Evolutionary conservation across 2,888 invertebrate species (phyloP).

Genomic region (Phyllotreta striolata): DNA sequence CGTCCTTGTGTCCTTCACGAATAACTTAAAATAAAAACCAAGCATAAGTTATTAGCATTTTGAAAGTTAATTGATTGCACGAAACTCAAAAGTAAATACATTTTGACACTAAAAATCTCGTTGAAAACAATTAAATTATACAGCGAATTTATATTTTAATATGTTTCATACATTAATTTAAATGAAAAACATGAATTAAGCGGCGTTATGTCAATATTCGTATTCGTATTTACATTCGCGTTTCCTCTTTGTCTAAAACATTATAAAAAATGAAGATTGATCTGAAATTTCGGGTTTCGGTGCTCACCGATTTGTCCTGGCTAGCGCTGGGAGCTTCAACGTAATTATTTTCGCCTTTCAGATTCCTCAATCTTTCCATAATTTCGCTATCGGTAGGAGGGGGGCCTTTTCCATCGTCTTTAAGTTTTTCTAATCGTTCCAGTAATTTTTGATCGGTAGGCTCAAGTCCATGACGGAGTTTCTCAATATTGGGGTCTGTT

Average conservation of each 20-base stretch:
- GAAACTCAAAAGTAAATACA: too few relatives aligned
- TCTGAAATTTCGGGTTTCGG: too few relatives aligned
- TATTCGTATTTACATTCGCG: constrained; percentile 1
- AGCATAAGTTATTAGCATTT: too few relatives aligned
- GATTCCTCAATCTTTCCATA: constrained; percentile 68
- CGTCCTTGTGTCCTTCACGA: constrained; percentile 67
- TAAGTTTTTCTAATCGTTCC: constrained; percentile 73
- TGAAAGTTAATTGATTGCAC: too few relatives aligned
- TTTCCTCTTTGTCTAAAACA: constrained; percentile 11
- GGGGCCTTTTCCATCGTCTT: constrained; percentile 63
- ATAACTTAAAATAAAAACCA: constrained; percentile 54
- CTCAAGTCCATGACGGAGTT: constrained; percentile 60
- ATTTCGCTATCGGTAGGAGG: constrained; percentile 72
- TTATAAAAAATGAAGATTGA: neutral
- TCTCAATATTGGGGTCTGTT: constrained; percentile 56
- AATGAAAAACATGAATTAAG: neutral
- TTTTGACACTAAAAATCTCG: neutral
- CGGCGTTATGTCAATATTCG: neutral
- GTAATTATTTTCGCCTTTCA: constrained; percentile 68
- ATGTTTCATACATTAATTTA: neutral
- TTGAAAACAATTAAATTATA: constrained; percentile 1
- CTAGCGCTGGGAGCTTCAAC: constrained; percentile 56
- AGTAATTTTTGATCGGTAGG: constrained; percentile 69
- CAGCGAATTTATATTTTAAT: constrained; percentile 2
- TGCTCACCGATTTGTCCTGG: constrained; percentile 54